Evolutionary conservation across 35 echinoderm and acorn worm species (phyloP), one percentile per base, ranked within the genome.

Genomic region (Patiria miniata): DNA sequence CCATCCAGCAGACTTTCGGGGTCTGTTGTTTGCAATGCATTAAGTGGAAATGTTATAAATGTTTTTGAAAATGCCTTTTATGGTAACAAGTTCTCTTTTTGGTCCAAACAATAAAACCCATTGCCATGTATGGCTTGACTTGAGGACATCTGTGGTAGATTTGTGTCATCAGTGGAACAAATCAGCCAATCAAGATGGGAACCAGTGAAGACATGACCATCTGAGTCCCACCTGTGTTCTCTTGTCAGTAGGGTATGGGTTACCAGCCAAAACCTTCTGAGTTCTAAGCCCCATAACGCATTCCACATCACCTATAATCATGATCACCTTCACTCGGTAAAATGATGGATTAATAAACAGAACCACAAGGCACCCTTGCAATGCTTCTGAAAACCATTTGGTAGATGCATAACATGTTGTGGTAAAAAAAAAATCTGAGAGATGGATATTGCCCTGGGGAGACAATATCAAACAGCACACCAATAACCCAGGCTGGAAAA

Each of bases 121-220:
- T 32, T 73, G 21, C 65, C 65, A 73, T 73, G 19, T 32, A 22
- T 23, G 26, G 29, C n/a, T 28, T 73, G 29, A 32, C 14, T 73
- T 34, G 3, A 14, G 65, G 26, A 73, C 65, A 73, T 73, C 26
- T 73, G 65, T 30, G 34, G 29, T 73, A 34, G 65, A 73, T 32
- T 73, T 73, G 9, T 4, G 10, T 69, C 23, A 5, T 73, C 9
- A 2, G 14, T 73, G 7, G 65, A 73, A 73, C 65, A 73, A 73
- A 73, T 73, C 65, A 73, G 10, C 65, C 65, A 73, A 73, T 73
- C 65, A 73, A 73, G 5, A 26, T 0, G 65, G 23, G 65, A 73
- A 73, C 65, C 65, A 14, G 65, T 22, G 65, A 73, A 30, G 65
- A 73, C 65, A 73, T 32, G 65, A 73, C 65, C 65, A 73, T 73